Evolutionary conservation across 2,797 vertebrate species (phyloP).

Genomic region (Rousettus madagascariensis): DNA sequence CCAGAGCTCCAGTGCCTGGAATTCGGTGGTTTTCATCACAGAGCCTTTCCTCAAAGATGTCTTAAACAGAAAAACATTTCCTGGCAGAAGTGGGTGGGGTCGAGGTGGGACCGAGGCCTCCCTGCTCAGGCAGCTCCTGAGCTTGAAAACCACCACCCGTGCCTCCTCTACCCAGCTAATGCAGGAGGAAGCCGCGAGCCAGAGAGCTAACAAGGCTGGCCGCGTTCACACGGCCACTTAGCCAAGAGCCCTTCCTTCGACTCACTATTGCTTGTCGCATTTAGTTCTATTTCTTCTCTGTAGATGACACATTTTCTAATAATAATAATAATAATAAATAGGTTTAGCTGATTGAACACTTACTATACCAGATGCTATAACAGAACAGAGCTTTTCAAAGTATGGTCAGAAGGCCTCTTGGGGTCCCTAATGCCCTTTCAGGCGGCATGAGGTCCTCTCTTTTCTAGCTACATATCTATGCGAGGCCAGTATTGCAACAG

Average conservation of each 20-base stretch:
- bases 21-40: neutral
- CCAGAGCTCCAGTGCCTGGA: neutral
- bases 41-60: neutral
- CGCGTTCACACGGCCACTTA: fast-evolving
- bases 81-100: neutral
- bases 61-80: neutral
- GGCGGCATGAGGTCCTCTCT: neutral
- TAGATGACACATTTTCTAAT: neutral
- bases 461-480: neutral
- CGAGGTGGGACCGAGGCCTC: neutral
- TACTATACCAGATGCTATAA: neutral
- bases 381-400: neutral
- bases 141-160: neutral
- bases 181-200: fast-evolving
- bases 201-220: neutral
- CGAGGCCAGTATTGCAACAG: neutral
- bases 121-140: neutral
- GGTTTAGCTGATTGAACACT: neutral
- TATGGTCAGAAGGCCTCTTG: neutral
- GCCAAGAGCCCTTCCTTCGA: neutral
- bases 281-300: neutral
- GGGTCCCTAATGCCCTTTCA: neutral
- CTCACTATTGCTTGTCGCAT: neutral
- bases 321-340: neutral
- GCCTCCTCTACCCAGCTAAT: neutral